Base-by-base conservation (phyloP, 2,797 vertebrate genomes). In the Rhinichthys osculus region DNA sequence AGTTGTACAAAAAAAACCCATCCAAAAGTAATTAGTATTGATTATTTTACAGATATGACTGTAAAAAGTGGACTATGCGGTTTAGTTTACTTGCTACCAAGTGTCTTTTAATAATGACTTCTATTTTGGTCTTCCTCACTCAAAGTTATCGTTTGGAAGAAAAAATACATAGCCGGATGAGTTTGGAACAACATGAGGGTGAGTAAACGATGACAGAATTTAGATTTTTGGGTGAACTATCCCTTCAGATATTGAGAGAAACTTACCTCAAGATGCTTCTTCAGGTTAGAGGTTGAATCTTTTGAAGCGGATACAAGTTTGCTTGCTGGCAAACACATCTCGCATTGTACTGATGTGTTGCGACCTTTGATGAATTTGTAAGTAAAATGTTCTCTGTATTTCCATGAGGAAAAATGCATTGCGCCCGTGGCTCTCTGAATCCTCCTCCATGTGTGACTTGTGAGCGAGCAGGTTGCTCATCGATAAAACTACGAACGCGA, bases 221-320 rank as follows among this genome's bases (percentile, higher is more conserved):
- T 14, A 0, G 11, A 38, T 35, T 35, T 76, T 78, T 59, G 76
- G 52, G 33, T 78, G 52, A 78, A 59, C 35, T 40, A 40, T 40
- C 74, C 21, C 52, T 78, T 78, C 33, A 59, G 38, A 78, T 78
- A 17, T 40, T 17, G 50, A 77, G 50, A 40, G 23, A 78, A 30
- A 40, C 35, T 78, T 66, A 66, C 78, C 78, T 80, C 78, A 30
- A 79, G 40, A 80, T 64, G 54, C 4, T 80, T 80, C 59, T 80
- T 54, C 67, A 71, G 66, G 80, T 82, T 70, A 71, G 66, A 82
- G 67, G 81, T 82, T 59, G 66, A 82, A 70, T 82, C 47, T 71
- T 82, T 82, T 82, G 81, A 82, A 71, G 69, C 30, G 0, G 47
- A 52, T 69, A 52, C 17, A 79, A 66, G 78, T 80, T 80, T 47